A percentile compares a stretch with the other conserved stretches of the same genome.
phyloP scores from a whole-genome alignment of 2,113 vertebrate genomes.

The Proteles cristata region DNA sequence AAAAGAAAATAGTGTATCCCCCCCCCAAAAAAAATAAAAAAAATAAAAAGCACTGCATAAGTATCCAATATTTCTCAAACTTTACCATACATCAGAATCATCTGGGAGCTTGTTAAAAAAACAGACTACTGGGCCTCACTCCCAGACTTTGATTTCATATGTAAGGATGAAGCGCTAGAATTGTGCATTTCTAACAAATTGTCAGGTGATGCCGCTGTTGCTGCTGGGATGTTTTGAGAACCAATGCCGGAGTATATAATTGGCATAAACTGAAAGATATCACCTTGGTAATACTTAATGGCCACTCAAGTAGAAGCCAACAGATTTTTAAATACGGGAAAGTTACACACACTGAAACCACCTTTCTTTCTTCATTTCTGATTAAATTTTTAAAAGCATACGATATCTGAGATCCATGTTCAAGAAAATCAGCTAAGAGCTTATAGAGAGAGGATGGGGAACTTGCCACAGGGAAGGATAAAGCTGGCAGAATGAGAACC shows the following conservation, averaged over 20 bases:
- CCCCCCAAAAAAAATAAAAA: too few species aligned
- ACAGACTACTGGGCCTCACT: not conserved
- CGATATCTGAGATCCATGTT: not conserved
- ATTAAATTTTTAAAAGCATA: not conserved
- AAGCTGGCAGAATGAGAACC: not conserved
- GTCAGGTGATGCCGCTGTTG: not conserved
- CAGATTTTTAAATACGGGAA: conserved; percentile 24
- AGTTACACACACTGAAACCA: not conserved
- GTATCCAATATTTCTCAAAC: not conserved
- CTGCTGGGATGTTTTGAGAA: not conserved
- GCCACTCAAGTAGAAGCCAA: not conserved
- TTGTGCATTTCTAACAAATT: not conserved
- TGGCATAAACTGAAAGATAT: not conserved
- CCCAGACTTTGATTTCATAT: not conserved
- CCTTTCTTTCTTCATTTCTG: not conserved
- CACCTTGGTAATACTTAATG: not conserved
- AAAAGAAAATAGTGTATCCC: too few species aligned
- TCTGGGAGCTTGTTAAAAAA: not conserved
- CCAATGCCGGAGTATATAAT: not conserved
- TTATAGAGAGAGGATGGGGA: not conserved
- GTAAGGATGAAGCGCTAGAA: not conserved
- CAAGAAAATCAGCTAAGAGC: not conserved
- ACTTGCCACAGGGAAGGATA: not conserved
- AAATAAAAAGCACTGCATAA: conserved; percentile 24
- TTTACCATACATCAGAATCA: not conserved